Evolutionary conservation across 2,797 vertebrate genomes (phyloP).

Genomic region (Pogoniulus pusillus): DNA sequence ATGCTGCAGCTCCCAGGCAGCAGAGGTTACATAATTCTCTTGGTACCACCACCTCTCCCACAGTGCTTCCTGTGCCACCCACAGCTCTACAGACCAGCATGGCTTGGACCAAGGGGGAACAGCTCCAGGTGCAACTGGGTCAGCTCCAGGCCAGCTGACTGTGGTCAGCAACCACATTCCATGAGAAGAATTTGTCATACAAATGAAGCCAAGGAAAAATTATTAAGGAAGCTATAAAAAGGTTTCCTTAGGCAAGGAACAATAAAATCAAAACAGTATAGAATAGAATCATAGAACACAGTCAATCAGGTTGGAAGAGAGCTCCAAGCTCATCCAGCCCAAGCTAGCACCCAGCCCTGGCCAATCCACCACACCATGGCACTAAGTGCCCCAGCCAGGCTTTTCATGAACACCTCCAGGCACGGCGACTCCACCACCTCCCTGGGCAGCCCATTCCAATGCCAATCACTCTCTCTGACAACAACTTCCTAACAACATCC

Average conservation of each 20-base stretch:
- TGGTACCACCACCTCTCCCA: neutral
- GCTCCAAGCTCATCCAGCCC: no score
- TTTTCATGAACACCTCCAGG: no score
- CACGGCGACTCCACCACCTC: no score
- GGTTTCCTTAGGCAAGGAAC: neutral
- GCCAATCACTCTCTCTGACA: no score
- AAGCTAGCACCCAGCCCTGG: no score
- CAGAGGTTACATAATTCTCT: neutral
- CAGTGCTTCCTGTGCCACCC: neutral
- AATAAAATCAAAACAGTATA: neutral
- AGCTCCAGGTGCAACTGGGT: neutral
- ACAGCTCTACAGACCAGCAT: neutral
- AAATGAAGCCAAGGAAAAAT: neutral
- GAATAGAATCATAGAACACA: no score
- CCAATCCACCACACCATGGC: no score
- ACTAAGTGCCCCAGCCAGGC: no score
- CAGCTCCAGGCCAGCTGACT: neutral
- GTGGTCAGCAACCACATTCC: neutral
- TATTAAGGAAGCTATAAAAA: neutral
- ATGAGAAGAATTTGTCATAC: neutral
- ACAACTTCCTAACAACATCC: no score
- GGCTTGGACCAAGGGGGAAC: neutral
- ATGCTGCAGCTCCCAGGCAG: neutral
- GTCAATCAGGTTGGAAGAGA: no score
- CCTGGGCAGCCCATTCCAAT: no score